These are phyloP conservation scores for Drymonia ruficornis DNA, from an alignment of 2,888 invertebrate species.

Conservation along the genomic window DNA sequence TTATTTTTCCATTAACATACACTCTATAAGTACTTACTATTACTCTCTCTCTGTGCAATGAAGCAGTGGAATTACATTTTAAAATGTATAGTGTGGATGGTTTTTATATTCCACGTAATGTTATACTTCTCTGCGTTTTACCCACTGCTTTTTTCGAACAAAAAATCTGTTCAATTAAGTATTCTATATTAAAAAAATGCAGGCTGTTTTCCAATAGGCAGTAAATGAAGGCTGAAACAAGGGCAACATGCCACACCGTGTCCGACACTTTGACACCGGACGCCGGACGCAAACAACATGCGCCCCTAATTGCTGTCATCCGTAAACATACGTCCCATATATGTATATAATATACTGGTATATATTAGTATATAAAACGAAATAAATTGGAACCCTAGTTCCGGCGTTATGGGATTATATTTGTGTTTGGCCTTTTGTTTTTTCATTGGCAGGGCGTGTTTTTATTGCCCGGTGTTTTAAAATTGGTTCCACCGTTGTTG, in stretches of 20 bases:
- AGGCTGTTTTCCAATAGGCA: constrained; percentile 21
- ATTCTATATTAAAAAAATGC: constrained; percentile 18
- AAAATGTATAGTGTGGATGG: too few relatives aligned
- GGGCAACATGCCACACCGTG: constrained; percentile 42
- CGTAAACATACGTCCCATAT: constrained; percentile 34
- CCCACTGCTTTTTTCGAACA: neutral
- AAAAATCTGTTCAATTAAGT: constrained; percentile 15
- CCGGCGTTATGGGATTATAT: constrained; percentile 2
- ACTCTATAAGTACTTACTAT: neutral
- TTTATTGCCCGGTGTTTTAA: constrained; percentile 7
- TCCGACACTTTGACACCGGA: constrained; percentile 50
- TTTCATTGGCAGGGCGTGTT: constrained; percentile 16
- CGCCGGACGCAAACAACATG: constrained; percentile 54
- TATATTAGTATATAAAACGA: constrained; percentile 21
- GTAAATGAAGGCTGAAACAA: constrained; percentile 33
- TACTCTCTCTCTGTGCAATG: too few relatives aligned
- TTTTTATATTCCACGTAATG: too few relatives aligned
- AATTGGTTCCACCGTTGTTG: neutral
- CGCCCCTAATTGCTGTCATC: constrained; percentile 51
- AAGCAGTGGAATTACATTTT: too few relatives aligned
- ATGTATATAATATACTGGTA: constrained; percentile 26
- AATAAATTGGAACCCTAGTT: constrained; percentile 28
- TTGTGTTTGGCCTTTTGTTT: neutral
- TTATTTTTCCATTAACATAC: neutral
- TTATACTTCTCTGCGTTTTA: too few relatives aligned